Conservation (phyloP, 2,797 vertebrate genomes). For the Dermochelys coriacea region DNA sequence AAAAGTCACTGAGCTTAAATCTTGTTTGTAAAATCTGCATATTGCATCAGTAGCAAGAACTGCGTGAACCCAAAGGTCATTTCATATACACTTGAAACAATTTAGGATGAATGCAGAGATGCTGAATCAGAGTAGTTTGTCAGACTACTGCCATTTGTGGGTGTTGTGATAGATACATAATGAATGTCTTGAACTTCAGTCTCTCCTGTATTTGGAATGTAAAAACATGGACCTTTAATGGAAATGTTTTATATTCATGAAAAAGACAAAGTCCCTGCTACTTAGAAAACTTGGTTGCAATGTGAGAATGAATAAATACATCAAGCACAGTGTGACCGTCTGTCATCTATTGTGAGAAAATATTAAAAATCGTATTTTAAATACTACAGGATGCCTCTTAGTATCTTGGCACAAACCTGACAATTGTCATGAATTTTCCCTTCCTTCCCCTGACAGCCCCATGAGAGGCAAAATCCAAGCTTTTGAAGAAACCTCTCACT, state of each 20-base stretch:
- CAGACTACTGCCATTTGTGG: not conserved
- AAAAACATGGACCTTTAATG: slow-evolving; percentile 34
- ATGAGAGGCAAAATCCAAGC: not conserved
- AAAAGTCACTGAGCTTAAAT: slow-evolving; percentile 54
- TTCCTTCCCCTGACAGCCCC: not conserved
- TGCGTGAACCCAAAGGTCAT: slow-evolving; percentile 29
- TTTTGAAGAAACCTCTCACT: not conserved
- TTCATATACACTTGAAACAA: not conserved
- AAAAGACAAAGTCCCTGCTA: slow-evolving; percentile 30
- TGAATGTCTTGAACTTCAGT: slow-evolving; percentile 42
- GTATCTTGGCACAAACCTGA: not conserved
- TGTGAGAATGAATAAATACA: not conserved
- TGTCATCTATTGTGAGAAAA: not conserved
- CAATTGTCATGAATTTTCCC: not conserved
- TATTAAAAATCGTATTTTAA: not conserved
- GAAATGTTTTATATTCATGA: slow-evolving; percentile 69
- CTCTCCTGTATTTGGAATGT: slow-evolving; percentile 35
- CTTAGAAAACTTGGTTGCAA: not conserved
- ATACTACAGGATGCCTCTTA: not conserved
- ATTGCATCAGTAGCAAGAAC: slow-evolving; percentile 29
- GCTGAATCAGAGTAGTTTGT: slow-evolving; percentile 4
- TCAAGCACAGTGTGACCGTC: not conserved
- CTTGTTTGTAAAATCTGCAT: slow-evolving; percentile 56
- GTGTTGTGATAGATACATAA: not conserved
- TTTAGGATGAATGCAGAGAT: not conserved